Evolutionary conservation across 2,113 vertebrate genomes (phyloP), one percentile per base, ranked within the genome.

Genomic region (Petroica traversi): DNA sequence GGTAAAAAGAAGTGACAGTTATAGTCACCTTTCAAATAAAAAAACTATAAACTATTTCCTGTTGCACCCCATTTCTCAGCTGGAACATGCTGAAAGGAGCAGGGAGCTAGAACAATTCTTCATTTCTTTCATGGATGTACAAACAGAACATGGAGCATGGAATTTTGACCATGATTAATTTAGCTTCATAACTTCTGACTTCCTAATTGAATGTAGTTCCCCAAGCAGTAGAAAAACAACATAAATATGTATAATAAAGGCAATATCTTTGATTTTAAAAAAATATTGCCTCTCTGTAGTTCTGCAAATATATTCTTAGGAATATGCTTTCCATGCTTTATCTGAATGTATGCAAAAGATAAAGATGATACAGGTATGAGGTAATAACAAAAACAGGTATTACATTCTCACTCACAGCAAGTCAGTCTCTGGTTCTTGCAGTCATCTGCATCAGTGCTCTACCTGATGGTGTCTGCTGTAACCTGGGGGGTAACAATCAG

Each of bases 1-100:
- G 96, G 97, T 98, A 98, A 98, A 97, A 96, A 97, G 94, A 98
- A 98, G 94, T 98, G 98, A 98, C 97, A 97, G 97, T 98, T 99
- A 98, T 97, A 97, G 97, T 97, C 95, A 97, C 78, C 95, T 98
- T 95, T 96, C 93, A 98, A 93, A 97, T 97, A 74, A 97, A 92
- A 92, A 89, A 98, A 96, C 96, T 97, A 96, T 97, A 93, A 98
- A 97, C 96, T 98, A 97, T 98, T 98, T 99, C 98, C 98, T 98
- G 98, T 98, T 98, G 96, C 98, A 98, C 98, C 97, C 97, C 97
- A 95, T 98, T 98, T 98, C 98, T 97, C 97, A 96, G 96, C 94
- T 94, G 97, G 97, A 98, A 98, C 95, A 92, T 96, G 97, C 93
- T 97, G 97, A 95, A 98, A 92, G 38, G 64, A 97, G 33, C 69